Conservation (phyloP, 2,888 invertebrate genomes). For the Thera britannica region DNA sequence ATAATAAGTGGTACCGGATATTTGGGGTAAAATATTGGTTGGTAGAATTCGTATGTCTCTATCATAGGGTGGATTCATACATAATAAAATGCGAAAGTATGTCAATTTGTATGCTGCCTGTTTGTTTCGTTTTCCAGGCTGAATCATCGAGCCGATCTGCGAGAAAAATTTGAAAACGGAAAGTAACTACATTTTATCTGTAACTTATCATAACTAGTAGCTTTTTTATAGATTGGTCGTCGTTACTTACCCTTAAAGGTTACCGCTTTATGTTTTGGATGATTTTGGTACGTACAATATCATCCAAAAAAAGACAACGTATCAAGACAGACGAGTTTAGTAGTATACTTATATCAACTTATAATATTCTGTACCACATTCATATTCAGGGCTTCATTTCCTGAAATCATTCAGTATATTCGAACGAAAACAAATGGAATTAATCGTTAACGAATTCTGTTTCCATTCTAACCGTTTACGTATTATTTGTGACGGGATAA, state of each 20-base stretch:
- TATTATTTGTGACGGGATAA: neutral
- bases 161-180: neutral
- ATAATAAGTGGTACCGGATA: conserved; percentile 41
- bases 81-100: neutral
- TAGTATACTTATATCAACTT: neutral
- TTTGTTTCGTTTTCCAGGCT: neutral
- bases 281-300: too few species aligned
- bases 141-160: neutral
- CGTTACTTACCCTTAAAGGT: too few species aligned
- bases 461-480: conserved; percentile 9
- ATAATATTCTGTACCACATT: neutral
- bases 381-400: conserved; percentile 23
- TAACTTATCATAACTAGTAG: too few species aligned
- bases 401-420: conserved; percentile 19
- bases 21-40: conserved; percentile 35
- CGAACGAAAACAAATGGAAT: neutral
- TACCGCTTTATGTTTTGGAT: too few species aligned
- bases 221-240: too few species aligned
- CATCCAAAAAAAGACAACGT: too few species aligned
- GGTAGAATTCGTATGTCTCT: conserved; percentile 12
- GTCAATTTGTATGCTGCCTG: neutral
- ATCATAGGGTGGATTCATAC: neutral
- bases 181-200: too few species aligned
- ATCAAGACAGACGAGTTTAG: too few species aligned
- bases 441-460: conserved; percentile 12